A percentile compares a stretch with the other conserved stretches of the same genome.
phyloP scores from a whole-genome alignment of 2,113 vertebrate species.

The Sylvietta virens region DNA sequence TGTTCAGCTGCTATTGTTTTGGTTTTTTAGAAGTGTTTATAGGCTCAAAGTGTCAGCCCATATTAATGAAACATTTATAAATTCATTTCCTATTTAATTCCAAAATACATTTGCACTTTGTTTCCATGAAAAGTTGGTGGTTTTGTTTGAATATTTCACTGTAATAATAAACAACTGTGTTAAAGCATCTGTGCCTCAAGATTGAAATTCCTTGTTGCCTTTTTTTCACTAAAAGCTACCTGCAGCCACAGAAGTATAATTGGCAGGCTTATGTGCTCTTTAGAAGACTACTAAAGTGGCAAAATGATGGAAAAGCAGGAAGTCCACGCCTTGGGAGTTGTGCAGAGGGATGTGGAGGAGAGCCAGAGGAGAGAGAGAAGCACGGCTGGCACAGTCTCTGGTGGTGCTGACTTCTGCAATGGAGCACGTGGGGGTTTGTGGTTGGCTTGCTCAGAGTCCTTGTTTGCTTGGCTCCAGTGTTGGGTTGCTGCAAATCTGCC shows the following conservation, averaged over 20 bases:
- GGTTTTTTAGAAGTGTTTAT: background rate
- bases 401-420: background rate
- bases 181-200: background rate
- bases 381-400: rapidly evolving
- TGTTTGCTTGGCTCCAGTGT: background rate
- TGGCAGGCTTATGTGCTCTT: background rate
- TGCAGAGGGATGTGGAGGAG: background rate
- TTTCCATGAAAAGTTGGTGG: constrained; percentile 26
- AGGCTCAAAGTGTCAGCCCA: constrained; percentile 17
- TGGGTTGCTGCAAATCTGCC: background rate
- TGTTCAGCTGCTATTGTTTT: constrained; percentile 52
- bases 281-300: background rate
- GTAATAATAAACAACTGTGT: constrained; percentile 68
- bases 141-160: constrained; percentile 54
- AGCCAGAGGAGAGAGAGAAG: background rate
- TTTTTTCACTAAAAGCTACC: background rate
- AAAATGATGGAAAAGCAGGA: background rate
- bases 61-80: background rate
- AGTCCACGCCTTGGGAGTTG: background rate
- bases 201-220: background rate
- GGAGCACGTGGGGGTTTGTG: background rate
- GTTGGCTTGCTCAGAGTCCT: background rate
- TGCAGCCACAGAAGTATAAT: background rate
- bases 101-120: constrained; percentile 71
- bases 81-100: constrained; percentile 56